phyloP scores from a whole-genome alignment of 2,888 invertebrate genomes.

The Drosophila sordidula region DNA sequence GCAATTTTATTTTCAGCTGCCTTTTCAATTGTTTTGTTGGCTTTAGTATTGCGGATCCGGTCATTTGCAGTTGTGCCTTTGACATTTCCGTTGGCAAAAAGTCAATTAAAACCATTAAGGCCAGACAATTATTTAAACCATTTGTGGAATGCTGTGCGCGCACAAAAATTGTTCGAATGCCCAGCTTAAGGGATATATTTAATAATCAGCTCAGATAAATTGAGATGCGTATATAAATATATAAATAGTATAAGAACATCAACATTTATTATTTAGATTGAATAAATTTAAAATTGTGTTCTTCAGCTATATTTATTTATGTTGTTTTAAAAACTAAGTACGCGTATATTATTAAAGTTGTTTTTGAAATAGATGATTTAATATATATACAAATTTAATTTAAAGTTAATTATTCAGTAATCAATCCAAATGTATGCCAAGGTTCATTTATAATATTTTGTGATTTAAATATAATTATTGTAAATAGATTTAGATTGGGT shows the following conservation, averaged over 20 bases:
- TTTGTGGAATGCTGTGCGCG: conserved; percentile 35
- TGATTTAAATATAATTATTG: not conserved
- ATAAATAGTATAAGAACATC: too few species aligned
- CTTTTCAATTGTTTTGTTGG: conserved; percentile 55
- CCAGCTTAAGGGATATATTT: not conserved
- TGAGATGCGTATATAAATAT: too few species aligned
- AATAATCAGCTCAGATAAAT: not conserved
- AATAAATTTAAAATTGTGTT: too few species aligned
- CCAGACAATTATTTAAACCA: conserved; percentile 58
- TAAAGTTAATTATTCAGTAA: not conserved
- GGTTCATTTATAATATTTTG: too few species aligned
- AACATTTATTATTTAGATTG: too few species aligned
- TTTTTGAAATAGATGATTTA: too few species aligned
- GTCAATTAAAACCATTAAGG: conserved; percentile 65
- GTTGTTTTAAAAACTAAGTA: too few species aligned
- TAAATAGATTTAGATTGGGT: too few species aligned
- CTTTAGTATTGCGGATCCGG: conserved; percentile 27
- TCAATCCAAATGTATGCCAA: too few species aligned
- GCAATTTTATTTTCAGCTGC: conserved; percentile 48
- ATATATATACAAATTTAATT: not conserved
- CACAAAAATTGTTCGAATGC: not conserved
- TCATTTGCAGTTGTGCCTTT: conserved; percentile 23
- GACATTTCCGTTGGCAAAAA: conserved; percentile 39
- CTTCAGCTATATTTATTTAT: too few species aligned
- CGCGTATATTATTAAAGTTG: too few species aligned